Evolutionary conservation across 2,797 vertebrate species (phyloP), one percentile per base, ranked within the genome.

Genomic region (Phrynocephalus vlangalii): DNA sequence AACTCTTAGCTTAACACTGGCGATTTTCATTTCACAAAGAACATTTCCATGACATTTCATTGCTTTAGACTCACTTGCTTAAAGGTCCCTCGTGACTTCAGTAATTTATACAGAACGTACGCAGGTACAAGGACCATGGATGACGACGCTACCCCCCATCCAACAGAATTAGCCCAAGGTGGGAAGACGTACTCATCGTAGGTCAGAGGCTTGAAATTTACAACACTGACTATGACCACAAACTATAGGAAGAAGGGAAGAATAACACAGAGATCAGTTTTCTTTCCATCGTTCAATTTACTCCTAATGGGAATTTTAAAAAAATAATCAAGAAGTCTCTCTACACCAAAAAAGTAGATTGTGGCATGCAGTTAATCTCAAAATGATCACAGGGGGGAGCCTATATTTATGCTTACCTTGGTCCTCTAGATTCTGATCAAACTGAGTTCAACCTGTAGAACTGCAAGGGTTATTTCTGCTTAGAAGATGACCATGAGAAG

Each of bases 161-260:
- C 99, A 3, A 99, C 89, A 33, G 97, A 85, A 87, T 98, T 98
- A 88, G 99, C 95, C 99, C 99, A 99, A 16, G 90, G 3, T 8
- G 99, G 99, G 94, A 99, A 99, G 90, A 95, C 24, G 88, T 99
- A 99, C 2, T 98, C 98, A 2, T 99, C 99, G 0, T 99, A 99
- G 94, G 95, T 98, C 91, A 99, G 96, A 2, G 97, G 97, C 38
- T 98, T 98, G 84, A 97, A 97, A 85, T 97, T 99, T 94, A 98
- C 90, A 89, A 99, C 96, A 89, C 99, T 99, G 93, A 98, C 98
- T 90, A 99, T 97, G 60, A 99, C 98, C 3, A 99, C 98, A 94
- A 99, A 98, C 99, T 99, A 94, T 70, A 82, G 66, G 78, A 67
- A 26, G 63, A 89, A 91, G 16, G 26, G 38, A n/a, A 75, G 30